Evolutionary conservation across 2,113 vertebrate genomes (phyloP).

Genomic region (Rhabdornis inornatus): DNA sequence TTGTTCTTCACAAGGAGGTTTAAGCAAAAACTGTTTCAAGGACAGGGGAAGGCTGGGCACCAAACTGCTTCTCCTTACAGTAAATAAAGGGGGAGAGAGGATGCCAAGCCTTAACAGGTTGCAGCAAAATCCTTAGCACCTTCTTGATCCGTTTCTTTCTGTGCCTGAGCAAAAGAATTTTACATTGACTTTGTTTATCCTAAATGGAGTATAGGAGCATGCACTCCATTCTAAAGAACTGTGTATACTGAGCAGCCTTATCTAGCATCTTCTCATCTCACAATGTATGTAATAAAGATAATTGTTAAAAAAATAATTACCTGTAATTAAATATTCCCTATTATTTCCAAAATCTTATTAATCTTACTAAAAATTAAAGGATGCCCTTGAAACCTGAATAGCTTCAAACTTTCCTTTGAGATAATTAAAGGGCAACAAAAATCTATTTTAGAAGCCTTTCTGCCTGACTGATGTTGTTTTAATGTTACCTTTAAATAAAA

Average conservation of each 20-base stretch:
- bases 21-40: neutral
- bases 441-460: neutral
- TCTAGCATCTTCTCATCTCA: neutral
- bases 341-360: neutral
- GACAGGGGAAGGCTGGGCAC: neutral
- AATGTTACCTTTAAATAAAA: neutral
- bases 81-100: neutral
- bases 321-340: neutral
- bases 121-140: neutral
- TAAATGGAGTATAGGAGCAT: neutral
- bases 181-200: neutral
- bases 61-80: neutral
- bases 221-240: neutral
- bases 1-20: neutral
- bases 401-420: neutral
- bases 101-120: neutral
- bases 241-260: neutral
- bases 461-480: neutral
- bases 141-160: neutral
- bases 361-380: neutral
- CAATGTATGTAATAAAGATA: neutral
- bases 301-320: neutral
- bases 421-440: neutral
- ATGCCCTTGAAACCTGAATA: neutral
- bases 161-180: neutral